phyloP scores from a whole-genome alignment of 2,888 invertebrate species.

The Caenorhabditis sp. region DNA sequence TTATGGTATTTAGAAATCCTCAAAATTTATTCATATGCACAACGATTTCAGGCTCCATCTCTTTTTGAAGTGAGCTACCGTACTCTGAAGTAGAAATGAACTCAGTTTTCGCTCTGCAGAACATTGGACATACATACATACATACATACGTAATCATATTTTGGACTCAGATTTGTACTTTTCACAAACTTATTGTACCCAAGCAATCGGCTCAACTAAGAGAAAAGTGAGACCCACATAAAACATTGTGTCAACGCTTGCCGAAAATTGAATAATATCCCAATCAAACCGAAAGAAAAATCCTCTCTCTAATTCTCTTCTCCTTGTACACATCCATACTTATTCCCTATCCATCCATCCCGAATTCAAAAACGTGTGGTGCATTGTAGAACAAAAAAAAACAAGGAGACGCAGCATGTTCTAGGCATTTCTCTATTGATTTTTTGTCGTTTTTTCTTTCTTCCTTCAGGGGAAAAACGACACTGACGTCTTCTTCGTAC shows the following conservation, averaged over 20 bases:
- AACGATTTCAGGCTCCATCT: too few species aligned
- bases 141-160: background rate
- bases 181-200: background rate
- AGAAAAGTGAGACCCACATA: background rate
- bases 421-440: background rate
- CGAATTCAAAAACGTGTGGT: background rate
- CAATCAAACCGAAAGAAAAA: background rate
- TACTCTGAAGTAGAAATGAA: too few species aligned
- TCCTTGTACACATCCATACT: background rate
- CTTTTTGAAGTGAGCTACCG: too few species aligned
- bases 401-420: background rate
- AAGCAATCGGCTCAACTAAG: background rate
- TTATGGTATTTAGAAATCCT: too few species aligned
- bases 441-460: background rate
- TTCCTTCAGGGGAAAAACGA: background rate
- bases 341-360: too few species aligned
- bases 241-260: background rate
- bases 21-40: too few species aligned
- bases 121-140: too few species aligned
- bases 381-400: background rate
- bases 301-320: background rate
- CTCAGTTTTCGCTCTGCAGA: background rate
- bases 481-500: slow-evolving; percentile 1
- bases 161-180: background rate
- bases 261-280: background rate